These are phyloP conservation scores for Sinodicranocentrus sp. DNA, from an alignment of 2,888 invertebrate genomes.

Conservation along the genomic window DNA sequence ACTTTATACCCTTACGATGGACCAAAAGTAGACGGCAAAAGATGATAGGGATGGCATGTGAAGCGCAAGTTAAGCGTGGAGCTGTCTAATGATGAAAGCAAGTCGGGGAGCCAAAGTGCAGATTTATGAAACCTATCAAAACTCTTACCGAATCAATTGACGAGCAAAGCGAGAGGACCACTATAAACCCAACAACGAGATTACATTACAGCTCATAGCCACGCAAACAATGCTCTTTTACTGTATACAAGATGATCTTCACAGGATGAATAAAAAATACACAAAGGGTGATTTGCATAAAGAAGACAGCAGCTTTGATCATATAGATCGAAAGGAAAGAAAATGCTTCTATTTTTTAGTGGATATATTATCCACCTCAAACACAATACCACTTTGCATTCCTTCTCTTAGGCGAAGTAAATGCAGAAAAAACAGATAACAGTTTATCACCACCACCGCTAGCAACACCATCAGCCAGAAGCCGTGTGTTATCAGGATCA, in stretches of 20 bases:
- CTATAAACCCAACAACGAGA: slow-evolving; percentile 24
- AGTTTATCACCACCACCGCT: background rate
- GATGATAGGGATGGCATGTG: no score
- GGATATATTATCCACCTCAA: no score
- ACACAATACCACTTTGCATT: no score
- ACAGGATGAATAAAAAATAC: background rate
- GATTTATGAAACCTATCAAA: slow-evolving; percentile 57
- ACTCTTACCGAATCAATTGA: slow-evolving; percentile 39
- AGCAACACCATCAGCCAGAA: background rate
- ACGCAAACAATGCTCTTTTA: slow-evolving; percentile 22
- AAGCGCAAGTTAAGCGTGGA: no score
- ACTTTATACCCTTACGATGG: no score
- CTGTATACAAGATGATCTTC: no score
- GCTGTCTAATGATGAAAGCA: slow-evolving; percentile 12
- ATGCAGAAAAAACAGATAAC: no score
- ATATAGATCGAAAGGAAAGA: background rate
- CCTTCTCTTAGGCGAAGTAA: background rate
- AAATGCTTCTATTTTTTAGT: background rate
- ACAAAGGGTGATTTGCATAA: slow-evolving; percentile 25
- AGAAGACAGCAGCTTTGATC: no score
- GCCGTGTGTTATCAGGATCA: slow-evolving; percentile 4
- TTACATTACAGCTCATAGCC: slow-evolving; percentile 31
- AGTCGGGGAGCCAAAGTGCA: slow-evolving; percentile 49
- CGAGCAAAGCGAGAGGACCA: background rate
- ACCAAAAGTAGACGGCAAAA: no score